Evolutionary conservation across 2,113 vertebrate genomes (phyloP).

Genomic region (Salvelinus alpinus): DNA sequence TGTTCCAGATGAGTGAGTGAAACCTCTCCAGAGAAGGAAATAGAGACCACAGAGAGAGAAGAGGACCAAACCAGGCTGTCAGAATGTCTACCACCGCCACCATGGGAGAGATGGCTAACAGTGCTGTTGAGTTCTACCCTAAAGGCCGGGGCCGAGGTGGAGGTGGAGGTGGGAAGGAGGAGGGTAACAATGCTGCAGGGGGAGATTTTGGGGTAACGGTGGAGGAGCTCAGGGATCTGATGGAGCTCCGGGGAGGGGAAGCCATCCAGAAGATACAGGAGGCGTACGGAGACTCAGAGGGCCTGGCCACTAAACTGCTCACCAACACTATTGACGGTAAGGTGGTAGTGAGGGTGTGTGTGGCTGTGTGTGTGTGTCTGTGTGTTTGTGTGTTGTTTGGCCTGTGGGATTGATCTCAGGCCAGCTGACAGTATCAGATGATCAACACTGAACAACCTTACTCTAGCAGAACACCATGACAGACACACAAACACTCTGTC

Average conservation of each 20-base stretch:
- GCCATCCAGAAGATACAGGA: constrained; percentile 1
- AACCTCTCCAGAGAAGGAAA: constrained; percentile 17
- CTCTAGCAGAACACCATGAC: neutral
- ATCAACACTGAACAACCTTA: neutral
- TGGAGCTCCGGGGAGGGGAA: constrained; percentile 79
- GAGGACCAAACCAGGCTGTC: constrained; percentile 18
- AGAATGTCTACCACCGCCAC: constrained; percentile 74
- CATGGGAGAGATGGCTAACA: constrained; percentile 91
- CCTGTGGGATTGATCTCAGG: neutral
- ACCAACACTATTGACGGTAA: neutral
- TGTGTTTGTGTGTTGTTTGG: neutral
- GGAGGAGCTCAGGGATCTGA: constrained; percentile 83
- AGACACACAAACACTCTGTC: neutral
- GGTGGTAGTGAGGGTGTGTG: neutral
- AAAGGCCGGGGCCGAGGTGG: constrained; percentile 67
- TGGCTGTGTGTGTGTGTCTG: neutral
- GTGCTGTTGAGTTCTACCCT: constrained; percentile 87
- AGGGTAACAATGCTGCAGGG: constrained; percentile 66
- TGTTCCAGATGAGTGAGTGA: constrained; percentile 54
- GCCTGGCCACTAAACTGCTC: neutral
- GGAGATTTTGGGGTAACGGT: constrained; percentile 84
- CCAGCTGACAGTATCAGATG: neutral
- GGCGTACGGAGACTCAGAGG: constrained; percentile 13
- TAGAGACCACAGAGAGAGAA: neutral
- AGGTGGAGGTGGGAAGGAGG: constrained; percentile 47